Evolutionary conservation across 2,888 invertebrate species (phyloP).

Genomic region (Diachrysia chrysitis): DNA sequence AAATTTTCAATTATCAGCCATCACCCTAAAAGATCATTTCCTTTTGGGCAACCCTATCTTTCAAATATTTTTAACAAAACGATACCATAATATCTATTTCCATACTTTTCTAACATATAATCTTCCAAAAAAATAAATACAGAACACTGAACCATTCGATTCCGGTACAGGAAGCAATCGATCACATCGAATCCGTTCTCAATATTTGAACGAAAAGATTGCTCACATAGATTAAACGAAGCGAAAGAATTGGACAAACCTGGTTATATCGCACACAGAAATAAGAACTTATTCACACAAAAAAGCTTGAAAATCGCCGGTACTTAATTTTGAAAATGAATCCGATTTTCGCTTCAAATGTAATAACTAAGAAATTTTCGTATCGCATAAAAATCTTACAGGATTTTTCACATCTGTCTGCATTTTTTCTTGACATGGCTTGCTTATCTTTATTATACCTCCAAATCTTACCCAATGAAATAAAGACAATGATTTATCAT

Average conservation of each 20-base stretch:
- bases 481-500: no score
- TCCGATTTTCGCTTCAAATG: neutral
- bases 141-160: neutral
- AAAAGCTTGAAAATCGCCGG: neutral
- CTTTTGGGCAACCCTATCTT: neutral
- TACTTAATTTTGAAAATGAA: neutral
- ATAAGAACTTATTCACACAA: neutral
- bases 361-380: no score
- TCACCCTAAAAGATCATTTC: neutral
- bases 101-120: neutral
- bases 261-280: neutral
- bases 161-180: neutral
- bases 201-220: constrained; percentile 6
- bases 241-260: neutral
- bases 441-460: no score
- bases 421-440: no score
- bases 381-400: no score
- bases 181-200: constrained; percentile 8
- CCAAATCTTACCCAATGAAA: no score
- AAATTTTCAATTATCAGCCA: no score
- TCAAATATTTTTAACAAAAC: neutral
- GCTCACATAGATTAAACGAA: constrained; percentile 2
- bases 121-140: neutral
- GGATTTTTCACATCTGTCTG: no score
- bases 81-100: neutral